A percentile compares a stretch with the other conserved stretches of the same genome.
phyloP scores from a whole-genome alignment of 2,888 invertebrate species.

The Allygus modestus region DNA sequence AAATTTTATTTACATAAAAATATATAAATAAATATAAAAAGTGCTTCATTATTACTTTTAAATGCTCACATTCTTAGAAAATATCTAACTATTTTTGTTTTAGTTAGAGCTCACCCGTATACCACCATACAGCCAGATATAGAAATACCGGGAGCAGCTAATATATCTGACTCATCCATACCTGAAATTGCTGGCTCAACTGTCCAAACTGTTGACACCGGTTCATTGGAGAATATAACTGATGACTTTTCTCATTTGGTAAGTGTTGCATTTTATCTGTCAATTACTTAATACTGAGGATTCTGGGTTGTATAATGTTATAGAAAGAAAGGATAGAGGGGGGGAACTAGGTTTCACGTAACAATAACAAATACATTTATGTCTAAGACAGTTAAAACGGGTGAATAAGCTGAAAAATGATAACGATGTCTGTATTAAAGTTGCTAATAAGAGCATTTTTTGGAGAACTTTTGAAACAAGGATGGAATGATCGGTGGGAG shows the following conservation, averaged over 20 bases:
- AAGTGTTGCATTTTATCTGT: not conserved
- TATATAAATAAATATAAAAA: too few relatives aligned
- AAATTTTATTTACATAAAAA: too few relatives aligned
- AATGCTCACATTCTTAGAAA: too few relatives aligned
- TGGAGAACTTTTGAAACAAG: too few relatives aligned
- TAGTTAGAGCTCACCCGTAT: constrained; percentile 5
- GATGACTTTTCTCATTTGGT: constrained; percentile 3
- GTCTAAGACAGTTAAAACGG: not conserved
- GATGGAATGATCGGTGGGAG: too few relatives aligned
- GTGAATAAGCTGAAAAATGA: not conserved
- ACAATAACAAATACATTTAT: not conserved
- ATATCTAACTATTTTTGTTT: constrained; percentile 1
- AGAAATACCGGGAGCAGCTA: not conserved
- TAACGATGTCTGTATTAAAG: not conserved
- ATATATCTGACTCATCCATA: not conserved
- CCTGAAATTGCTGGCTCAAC: not conserved
- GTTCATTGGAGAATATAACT: not conserved
- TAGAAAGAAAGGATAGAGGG: too few relatives aligned
- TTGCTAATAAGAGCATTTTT: too few relatives aligned
- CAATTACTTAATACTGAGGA: not conserved
- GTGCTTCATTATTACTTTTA: too few relatives aligned
- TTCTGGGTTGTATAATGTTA: not conserved
- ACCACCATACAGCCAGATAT: not conserved
- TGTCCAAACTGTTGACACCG: not conserved
- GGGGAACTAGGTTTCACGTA: not conserved